Conservation (phyloP, 2,888 invertebrate species). For the Drosophila eohydei region DNA sequence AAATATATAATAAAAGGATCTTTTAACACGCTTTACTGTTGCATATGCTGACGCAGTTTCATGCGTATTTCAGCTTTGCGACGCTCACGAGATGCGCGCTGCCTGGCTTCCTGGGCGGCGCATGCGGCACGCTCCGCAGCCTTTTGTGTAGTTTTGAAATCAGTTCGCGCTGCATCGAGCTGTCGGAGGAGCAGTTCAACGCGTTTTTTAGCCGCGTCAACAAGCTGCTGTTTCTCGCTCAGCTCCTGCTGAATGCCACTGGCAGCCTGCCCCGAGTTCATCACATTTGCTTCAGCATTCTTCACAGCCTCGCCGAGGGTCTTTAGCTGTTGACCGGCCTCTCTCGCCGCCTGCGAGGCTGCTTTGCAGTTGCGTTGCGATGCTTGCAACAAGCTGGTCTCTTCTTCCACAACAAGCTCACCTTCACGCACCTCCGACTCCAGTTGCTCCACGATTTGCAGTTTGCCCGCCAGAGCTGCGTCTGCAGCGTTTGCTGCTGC, state of each 20-base stretch:
- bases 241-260: constrained; percentile 88
- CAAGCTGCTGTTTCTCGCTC: constrained; percentile 88
- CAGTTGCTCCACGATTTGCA: constrained; percentile 89
- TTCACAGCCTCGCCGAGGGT: constrained; percentile 85
- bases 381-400: constrained; percentile 87
- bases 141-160: constrained; percentile 88
- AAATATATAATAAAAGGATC: not conserved
- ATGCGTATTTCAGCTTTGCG: constrained; percentile 40
- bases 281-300: constrained; percentile 86
- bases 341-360: constrained; percentile 88
- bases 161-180: constrained; percentile 87
- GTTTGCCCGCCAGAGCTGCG: constrained; percentile 89
- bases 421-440: constrained; percentile 90
- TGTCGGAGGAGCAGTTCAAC: constrained; percentile 88
- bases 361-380: constrained; percentile 88
- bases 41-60: constrained; percentile 19
- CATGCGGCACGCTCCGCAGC: constrained; percentile 89
- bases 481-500: constrained; percentile 91
- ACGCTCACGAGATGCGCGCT: constrained; percentile 51
- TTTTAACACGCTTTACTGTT: not conserved
- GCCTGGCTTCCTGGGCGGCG: constrained; percentile 89
- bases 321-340: constrained; percentile 86
- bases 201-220: constrained; percentile 89
- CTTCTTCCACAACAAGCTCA: constrained; percentile 87
- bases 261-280: constrained; percentile 88